phyloP scores from a whole-genome alignment of 2,888 invertebrate genomes.

The Sarcophaga rosellei region DNA sequence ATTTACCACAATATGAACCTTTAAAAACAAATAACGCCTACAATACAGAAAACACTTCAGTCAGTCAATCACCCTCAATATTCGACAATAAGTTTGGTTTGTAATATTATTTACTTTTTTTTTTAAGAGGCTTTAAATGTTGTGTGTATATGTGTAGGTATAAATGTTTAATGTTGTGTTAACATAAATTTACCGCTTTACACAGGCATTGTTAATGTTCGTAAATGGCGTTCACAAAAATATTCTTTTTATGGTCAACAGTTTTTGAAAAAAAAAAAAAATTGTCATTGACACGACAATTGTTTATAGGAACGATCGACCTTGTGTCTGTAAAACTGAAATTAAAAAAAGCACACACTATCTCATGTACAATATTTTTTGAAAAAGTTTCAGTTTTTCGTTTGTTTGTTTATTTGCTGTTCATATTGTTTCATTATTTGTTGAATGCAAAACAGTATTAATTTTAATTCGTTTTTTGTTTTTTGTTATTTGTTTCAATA shows the following conservation, averaged over 20 bases:
- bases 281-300: constrained; percentile 15
- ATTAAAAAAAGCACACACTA: not conserved
- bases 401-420: not conserved
- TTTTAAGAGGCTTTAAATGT: too few relatives aligned
- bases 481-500: not conserved
- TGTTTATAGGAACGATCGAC: not conserved
- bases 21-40: not conserved
- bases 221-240: not conserved
- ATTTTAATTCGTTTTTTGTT: not conserved
- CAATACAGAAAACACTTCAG: constrained; percentile 20
- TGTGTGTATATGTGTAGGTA: too few relatives aligned
- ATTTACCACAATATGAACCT: too few relatives aligned
- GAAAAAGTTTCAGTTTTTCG: too few relatives aligned
- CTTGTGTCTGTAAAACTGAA: constrained; percentile 5
- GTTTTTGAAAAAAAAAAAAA: not conserved
- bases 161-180: constrained; percentile 21
- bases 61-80: not conserved
- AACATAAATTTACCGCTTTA: constrained; percentile 30
- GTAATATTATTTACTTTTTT: not conserved
- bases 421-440: not conserved
- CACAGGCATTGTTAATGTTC: not conserved
- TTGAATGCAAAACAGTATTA: not conserved
- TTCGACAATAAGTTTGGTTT: not conserved
- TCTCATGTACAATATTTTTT: too few relatives aligned
- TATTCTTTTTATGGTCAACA: constrained; percentile 1